Conservation (phyloP, 2,797 vertebrate species). For the Megaceryle alcyon region DNA sequence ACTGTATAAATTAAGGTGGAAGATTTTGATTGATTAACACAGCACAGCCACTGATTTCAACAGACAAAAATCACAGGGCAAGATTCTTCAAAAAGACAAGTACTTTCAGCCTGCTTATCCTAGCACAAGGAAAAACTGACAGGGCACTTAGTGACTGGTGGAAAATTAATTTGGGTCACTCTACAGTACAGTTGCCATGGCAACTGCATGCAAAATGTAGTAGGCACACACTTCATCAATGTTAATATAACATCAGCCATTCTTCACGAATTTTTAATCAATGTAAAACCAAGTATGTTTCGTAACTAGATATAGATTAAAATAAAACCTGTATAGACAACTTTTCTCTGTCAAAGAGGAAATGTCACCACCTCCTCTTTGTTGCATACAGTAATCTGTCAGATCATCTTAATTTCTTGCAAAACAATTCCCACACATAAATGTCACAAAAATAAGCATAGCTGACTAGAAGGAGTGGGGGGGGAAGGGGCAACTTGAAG, state of each 20-base stretch:
- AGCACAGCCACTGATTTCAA: neutral
- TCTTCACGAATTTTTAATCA: slow-evolving; percentile 48
- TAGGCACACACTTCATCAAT: slow-evolving; percentile 41
- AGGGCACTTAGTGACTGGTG: slow-evolving; percentile 67
- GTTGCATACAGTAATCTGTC: neutral
- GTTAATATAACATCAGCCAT: slow-evolving; percentile 54
- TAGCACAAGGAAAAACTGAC: slow-evolving; percentile 36
- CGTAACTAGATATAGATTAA: neutral
- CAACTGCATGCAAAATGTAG: slow-evolving; percentile 74
- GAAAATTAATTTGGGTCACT: slow-evolving; percentile 83
- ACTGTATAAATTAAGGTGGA: neutral
- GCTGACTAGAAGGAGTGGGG: neutral
- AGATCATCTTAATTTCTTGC: neutral
- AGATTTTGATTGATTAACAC: neutral
- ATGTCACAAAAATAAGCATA: neutral
- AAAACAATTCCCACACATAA: slow-evolving; percentile 16
- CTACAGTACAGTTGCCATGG: slow-evolving; percentile 74
- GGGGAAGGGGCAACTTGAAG: neutral
- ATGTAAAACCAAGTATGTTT: slow-evolving; percentile 18
- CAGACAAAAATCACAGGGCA: neutral
- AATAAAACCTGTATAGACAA: neutral
- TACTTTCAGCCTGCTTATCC: neutral
- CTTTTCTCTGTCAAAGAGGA: neutral
- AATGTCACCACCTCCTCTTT: neutral
- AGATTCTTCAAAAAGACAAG: neutral